phyloP scores from a whole-genome alignment of 2,113 vertebrate genomes.

The Eulemur rufifrons region DNA sequence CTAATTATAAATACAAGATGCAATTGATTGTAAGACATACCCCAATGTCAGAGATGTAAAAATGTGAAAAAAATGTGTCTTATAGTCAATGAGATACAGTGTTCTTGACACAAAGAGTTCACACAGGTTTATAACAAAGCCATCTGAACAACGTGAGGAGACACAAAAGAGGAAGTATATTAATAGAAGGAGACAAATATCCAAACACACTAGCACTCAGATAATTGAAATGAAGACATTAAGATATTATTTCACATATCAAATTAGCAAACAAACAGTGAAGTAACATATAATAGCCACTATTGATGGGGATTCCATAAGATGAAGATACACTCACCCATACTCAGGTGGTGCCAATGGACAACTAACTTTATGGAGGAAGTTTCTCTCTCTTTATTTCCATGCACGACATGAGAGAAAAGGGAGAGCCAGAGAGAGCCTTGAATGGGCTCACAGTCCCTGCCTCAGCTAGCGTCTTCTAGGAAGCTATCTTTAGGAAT shows the following conservation, averaged over 20 bases:
- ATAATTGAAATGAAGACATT: conserved; percentile 31
- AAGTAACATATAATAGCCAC: background rate
- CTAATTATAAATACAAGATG: background rate
- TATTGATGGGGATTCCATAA: background rate
- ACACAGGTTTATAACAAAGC: background rate
- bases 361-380: background rate
- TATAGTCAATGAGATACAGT: background rate
- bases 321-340: background rate
- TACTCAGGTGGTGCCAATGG: background rate
- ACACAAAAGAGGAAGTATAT: background rate
- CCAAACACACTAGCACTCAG: background rate
- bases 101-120: background rate
- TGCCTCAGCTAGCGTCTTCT: background rate
- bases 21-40: background rate
- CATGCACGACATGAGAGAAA: background rate
- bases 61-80: background rate
- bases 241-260: background rate
- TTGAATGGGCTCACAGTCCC: background rate
- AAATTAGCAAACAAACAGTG: conserved; percentile 12
- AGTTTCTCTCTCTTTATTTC: background rate
- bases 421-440: background rate
- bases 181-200: conserved; percentile 13
- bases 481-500: background rate
- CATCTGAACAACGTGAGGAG: background rate
- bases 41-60: conserved; percentile 33